phyloP scores from a whole-genome alignment of 2,888 invertebrate species.

The Melieria omissa region DNA sequence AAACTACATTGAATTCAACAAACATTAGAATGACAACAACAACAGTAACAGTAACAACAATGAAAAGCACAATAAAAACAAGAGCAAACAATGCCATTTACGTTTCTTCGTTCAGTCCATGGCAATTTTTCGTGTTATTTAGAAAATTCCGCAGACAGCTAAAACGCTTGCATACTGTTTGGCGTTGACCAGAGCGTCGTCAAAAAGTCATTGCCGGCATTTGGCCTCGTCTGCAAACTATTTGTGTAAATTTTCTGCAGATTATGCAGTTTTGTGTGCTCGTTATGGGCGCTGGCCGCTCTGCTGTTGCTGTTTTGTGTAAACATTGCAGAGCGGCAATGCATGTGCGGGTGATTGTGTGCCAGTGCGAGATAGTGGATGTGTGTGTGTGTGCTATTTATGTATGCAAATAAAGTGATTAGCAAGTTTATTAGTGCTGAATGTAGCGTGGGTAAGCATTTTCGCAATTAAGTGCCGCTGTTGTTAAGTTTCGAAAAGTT shows the following conservation, averaged over 20 bases:
- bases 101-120: too few species aligned
- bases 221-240: slow-evolving; percentile 14
- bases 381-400: too few species aligned
- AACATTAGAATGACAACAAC: too few species aligned
- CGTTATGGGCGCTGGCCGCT: not conserved
- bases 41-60: too few species aligned
- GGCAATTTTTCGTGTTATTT: too few species aligned
- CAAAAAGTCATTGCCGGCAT: slow-evolving; percentile 5
- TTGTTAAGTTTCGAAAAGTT: not conserved
- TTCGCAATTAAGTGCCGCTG: not conserved
- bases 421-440: slow-evolving; percentile 19
- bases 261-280: slow-evolving; percentile 16
- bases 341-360: not conserved
- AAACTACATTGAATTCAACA: too few species aligned
- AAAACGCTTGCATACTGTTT: too few species aligned
- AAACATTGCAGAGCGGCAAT: not conserved
- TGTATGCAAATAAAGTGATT: slow-evolving; percentile 22
- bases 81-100: too few species aligned
- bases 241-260: slow-evolving; percentile 18
- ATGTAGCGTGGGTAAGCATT: slow-evolving; percentile 3
- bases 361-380: not conserved
- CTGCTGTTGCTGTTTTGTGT: not conserved
- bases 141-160: too few species aligned
- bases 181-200: too few species aligned
- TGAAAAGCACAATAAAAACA: too few species aligned